Percentiles rank a stretch among this genome's conserved stretches.
Conservation (phyloP, 2,888 invertebrate species). For the Lasioglossum vierecki region DNA sequence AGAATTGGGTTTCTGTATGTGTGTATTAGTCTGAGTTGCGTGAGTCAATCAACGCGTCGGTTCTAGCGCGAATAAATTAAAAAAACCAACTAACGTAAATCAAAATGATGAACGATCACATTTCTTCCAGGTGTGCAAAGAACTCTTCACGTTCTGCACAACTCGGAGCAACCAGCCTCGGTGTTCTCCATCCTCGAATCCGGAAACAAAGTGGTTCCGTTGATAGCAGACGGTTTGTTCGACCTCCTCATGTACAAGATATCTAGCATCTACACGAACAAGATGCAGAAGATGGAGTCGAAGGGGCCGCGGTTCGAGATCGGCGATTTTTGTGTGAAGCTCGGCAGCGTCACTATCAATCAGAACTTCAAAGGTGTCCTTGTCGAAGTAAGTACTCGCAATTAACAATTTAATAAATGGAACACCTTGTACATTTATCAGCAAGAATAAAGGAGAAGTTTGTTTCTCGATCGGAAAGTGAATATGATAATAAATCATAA, state of each 20-base stretch:
- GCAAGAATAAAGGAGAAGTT: no score
- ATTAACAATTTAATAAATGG: neutral
- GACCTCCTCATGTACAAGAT: conserved; percentile 96
- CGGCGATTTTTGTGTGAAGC: conserved; percentile 96
- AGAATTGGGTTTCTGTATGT: no score
- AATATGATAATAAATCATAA: no score
- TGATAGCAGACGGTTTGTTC: conserved; percentile 96
- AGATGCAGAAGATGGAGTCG: conserved; percentile 95
- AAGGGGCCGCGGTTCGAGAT: conserved; percentile 95
- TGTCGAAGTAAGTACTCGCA: conserved; percentile 88
- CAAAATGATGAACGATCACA: neutral
- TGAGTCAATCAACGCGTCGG: no score
- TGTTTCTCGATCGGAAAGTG: no score
- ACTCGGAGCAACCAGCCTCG: conserved; percentile 97
- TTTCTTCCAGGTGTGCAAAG: conserved; percentile 88
- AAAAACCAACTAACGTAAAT: no score
- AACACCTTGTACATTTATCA: no score
- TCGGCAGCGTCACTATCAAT: conserved; percentile 96
- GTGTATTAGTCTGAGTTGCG: no score
- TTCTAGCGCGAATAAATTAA: no score
- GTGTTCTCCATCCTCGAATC: conserved; percentile 96
- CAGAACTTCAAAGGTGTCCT: conserved; percentile 97
- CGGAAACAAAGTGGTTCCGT: conserved; percentile 92
- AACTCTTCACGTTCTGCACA: conserved; percentile 96
- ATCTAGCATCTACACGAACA: conserved; percentile 93